Evolutionary conservation across 2,888 invertebrate species (phyloP).

Genomic region (Parnassius smintheus): DNA sequence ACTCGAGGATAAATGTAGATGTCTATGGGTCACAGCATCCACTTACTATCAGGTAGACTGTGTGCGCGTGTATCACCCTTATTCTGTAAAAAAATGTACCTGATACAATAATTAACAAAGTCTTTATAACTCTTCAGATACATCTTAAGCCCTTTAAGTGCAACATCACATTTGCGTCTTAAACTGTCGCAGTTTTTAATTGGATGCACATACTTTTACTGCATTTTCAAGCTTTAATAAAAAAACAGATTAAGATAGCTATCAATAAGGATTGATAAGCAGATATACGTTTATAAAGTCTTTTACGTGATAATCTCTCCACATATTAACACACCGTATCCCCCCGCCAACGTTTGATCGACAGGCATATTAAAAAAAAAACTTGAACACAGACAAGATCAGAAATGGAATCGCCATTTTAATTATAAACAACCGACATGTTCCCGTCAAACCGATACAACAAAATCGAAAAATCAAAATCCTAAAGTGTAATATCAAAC

Average conservation of each 20-base stretch:
- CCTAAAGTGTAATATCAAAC: conserved; percentile 74
- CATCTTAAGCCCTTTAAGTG: neutral
- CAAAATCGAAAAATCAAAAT: conserved; percentile 76
- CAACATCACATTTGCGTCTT: neutral
- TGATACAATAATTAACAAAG: too few relatives aligned
- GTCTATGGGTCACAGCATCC: too few relatives aligned
- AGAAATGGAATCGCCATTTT: conserved; percentile 70
- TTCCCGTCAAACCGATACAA: conserved; percentile 62
- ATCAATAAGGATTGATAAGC: conserved; percentile 12
- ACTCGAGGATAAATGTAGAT: too few relatives aligned
- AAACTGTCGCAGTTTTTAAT: neutral
- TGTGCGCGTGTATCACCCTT: too few relatives aligned
- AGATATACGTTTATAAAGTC: conserved; percentile 16
- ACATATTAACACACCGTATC: conserved; percentile 39
- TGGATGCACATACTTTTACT: too few relatives aligned
- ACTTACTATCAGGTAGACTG: too few relatives aligned
- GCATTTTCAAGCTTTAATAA: too few relatives aligned
- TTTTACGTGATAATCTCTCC: conserved; percentile 26
- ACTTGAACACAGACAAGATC: conserved; percentile 40
- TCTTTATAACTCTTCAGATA: too few relatives aligned
- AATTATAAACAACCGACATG: conserved; percentile 68
- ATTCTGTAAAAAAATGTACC: too few relatives aligned
- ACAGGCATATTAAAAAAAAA: conserved; percentile 59
- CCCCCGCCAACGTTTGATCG: conserved; percentile 60
- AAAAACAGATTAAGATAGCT: neutral